A percentile compares a stretch with the other conserved stretches of the same genome.
phyloP scores from a whole-genome alignment of 1,140 invertebrate genomes.

The Helicoverpa armigera region DNA sequence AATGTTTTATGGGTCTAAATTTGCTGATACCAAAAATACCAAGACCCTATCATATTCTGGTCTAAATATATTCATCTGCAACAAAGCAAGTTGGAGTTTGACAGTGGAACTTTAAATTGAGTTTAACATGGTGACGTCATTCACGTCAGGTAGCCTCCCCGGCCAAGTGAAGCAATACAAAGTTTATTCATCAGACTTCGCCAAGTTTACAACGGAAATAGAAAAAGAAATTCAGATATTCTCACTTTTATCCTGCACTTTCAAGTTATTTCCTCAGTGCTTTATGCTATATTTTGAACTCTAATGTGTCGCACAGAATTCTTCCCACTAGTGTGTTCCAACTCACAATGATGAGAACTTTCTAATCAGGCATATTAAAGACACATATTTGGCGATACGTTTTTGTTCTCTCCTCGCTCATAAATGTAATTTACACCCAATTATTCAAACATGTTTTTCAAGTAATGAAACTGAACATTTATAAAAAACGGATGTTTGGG shows the following conservation, averaged over 20 bases:
- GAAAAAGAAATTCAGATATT: conserved; percentile 1
- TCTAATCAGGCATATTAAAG: too few relatives aligned
- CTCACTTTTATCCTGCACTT: not conserved
- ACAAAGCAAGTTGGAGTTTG: conserved; percentile 21
- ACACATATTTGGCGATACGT: too few relatives aligned
- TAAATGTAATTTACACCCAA: too few relatives aligned
- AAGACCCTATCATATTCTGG: not conserved
- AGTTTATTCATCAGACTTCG: conserved; percentile 49
- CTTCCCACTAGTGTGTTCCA: too few relatives aligned
- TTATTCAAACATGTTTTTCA: too few relatives aligned
- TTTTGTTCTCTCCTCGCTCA: too few relatives aligned
- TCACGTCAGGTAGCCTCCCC: conserved; percentile 16
- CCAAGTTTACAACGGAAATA: conserved; percentile 16
- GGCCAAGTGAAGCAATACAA: conserved; percentile 39
- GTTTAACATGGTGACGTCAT: conserved; percentile 33
- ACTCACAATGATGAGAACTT: too few relatives aligned
- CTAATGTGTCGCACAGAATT: too few relatives aligned
- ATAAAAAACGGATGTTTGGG: too few relatives aligned
- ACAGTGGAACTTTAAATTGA: conserved; percentile 41
- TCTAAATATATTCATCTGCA: conserved; percentile 9
- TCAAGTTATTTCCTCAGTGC: not conserved
- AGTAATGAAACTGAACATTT: too few relatives aligned
- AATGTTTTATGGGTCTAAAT: too few relatives aligned
- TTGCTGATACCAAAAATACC: not conserved
- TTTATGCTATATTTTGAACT: too few relatives aligned